These are phyloP conservation scores for Isotomurus palustris DNA, from an alignment of 2,888 invertebrate genomes.

Conservation along the genomic window DNA sequence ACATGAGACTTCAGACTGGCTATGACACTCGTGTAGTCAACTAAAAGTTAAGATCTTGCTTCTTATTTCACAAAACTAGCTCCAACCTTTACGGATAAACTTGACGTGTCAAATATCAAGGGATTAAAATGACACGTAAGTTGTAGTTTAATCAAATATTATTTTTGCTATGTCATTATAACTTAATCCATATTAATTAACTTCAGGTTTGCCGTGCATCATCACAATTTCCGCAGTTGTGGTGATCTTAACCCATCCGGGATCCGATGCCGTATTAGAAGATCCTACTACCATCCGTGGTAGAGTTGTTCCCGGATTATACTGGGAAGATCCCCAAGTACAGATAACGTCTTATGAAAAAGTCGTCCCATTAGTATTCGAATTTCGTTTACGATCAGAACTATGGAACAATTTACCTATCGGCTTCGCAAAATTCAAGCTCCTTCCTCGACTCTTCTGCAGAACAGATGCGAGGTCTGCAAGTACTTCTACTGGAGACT, in stretches of 20 bases:
- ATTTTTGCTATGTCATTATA: too few species aligned
- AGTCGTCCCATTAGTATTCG: constrained; percentile 31
- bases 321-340: constrained; percentile 24
- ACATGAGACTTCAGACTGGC: too few species aligned
- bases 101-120: too few species aligned
- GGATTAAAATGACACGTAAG: too few species aligned
- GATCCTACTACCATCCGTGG: constrained; percentile 23
- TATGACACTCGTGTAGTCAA: too few species aligned
- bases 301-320: constrained; percentile 30
- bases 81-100: too few species aligned
- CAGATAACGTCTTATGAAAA: constrained; percentile 23
- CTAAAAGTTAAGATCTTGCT: too few species aligned
- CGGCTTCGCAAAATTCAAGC: constrained; percentile 12
- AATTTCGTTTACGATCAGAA: constrained; percentile 29
- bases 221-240: neutral
- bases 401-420: constrained; percentile 7
- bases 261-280: neutral
- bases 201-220: too few species aligned
- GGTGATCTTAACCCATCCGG: neutral
- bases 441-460: constrained; percentile 25
- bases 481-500: constrained; percentile 17
- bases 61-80: too few species aligned
- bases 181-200: too few species aligned
- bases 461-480: constrained; percentile 18
- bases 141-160: too few species aligned